These are phyloP conservation scores for Linurgus olivaceus DNA, from an alignment of 2,797 vertebrate species.

Conservation along the genomic window DNA sequence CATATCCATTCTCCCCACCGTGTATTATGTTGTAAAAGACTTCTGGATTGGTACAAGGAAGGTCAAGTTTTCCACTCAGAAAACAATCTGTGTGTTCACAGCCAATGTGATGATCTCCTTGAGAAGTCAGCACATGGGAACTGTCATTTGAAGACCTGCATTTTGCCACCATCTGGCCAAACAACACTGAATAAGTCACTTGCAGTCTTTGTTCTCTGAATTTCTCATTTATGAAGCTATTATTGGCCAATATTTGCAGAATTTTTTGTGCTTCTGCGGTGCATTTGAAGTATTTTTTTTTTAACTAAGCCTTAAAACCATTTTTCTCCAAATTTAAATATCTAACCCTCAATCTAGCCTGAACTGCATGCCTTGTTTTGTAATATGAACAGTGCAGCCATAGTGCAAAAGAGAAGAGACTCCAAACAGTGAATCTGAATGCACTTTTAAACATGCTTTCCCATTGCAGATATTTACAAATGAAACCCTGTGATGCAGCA, in stretches of 20 bases:
- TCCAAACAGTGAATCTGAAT: constrained; percentile 37
- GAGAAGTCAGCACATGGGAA: neutral
- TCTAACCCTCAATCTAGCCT: neutral
- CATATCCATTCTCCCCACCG: neutral
- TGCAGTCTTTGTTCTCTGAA: neutral
- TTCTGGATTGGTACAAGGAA: neutral
- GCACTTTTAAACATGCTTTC: constrained; percentile 43
- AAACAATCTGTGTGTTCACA: neutral
- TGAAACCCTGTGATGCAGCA: constrained; percentile 45
- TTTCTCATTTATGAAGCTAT: neutral
- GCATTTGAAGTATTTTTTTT: neutral
- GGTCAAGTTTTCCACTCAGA: neutral
- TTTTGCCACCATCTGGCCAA: neutral
- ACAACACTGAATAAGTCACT: neutral
- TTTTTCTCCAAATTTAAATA: neutral
- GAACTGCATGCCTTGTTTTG: neutral
- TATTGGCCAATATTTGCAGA: neutral
- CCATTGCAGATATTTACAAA: constrained; percentile 66
- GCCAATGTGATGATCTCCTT: neutral
- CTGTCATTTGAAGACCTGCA: neutral
- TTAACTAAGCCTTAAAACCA: neutral
- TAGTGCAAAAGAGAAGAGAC: neutral
- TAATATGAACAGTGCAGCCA: neutral
- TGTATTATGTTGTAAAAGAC: neutral
- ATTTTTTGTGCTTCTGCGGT: neutral